Percentiles rank a stretch among this genome's conserved stretches.
Evolutionary conservation across 2,888 invertebrate species (phyloP).

Genomic region (Danaus chrysippus): DNA sequence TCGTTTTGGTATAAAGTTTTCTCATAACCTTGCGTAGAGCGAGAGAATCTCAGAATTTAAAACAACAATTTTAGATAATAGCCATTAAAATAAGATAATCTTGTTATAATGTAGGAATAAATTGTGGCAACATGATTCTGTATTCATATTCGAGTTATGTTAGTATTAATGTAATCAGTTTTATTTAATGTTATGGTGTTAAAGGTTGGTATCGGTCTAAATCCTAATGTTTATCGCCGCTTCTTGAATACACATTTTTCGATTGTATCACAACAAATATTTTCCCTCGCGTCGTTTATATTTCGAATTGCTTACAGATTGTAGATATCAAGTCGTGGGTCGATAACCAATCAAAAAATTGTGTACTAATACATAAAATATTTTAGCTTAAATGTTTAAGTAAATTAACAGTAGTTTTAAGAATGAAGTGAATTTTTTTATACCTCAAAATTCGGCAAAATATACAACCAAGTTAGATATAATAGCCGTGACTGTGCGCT

Average conservation of each 20-base stretch:
- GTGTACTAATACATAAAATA: no score
- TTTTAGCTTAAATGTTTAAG: no score
- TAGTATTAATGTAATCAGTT: background rate
- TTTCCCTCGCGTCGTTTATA: no score
- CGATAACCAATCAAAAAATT: no score
- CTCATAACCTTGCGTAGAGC: slow-evolving; percentile 47
- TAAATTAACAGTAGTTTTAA: no score
- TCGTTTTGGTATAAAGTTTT: slow-evolving; percentile 55
- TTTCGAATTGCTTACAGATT: no score
- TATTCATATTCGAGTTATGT: background rate
- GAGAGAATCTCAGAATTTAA: slow-evolving; percentile 23
- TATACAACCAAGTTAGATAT: background rate
- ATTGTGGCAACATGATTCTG: background rate
- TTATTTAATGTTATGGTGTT: background rate
- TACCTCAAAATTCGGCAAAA: background rate
- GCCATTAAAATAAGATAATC: slow-evolving; percentile 22
- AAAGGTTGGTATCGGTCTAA: background rate
- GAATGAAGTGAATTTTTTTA: background rate
- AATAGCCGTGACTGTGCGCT: background rate
- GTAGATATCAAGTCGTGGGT: no score
- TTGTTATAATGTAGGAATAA: slow-evolving; percentile 6
- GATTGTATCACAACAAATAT: no score
- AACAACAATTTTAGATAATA: slow-evolving; percentile 26
- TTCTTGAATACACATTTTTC: no score
- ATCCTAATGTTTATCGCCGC: background rate